These are phyloP conservation scores for Drosophila neotestacea DNA, from an alignment of 2,888 invertebrate genomes.

Conservation along the genomic window DNA sequence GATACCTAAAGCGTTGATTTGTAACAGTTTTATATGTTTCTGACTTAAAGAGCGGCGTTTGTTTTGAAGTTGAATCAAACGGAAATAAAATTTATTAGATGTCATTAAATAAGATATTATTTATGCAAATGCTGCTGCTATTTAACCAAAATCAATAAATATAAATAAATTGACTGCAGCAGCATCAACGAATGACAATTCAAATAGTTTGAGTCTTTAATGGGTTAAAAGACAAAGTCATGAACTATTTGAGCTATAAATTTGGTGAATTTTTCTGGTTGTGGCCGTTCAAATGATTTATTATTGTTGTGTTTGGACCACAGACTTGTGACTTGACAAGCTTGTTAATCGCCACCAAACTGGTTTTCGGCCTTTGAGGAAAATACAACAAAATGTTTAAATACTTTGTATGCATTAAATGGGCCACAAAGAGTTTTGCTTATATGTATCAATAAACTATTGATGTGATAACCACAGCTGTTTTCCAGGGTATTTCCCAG, in stretches of 20 bases:
- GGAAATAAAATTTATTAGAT: background rate
- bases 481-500: conserved; percentile 2
- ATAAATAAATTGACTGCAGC: conserved; percentile 35
- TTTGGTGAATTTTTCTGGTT: conserved; percentile 32
- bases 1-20: conserved; percentile 13
- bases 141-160: conserved; percentile 42
- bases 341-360: conserved; percentile 48
- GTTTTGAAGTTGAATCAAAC: conserved; percentile 16
- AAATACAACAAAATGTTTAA: conserved; percentile 24
- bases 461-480: background rate
- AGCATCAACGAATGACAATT: conserved; percentile 16
- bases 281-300: conserved; percentile 60
- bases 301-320: conserved; percentile 29
- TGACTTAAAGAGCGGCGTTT: conserved; percentile 2
- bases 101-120: conserved; percentile 15
- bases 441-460: background rate
- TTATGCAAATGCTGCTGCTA: conserved; percentile 38
- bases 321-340: conserved; percentile 44
- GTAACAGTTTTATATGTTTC: conserved; percentile 7
- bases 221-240: conserved; percentile 42
- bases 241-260: conserved; percentile 28
- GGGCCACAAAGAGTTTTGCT: background rate
- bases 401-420: conserved; percentile 2
- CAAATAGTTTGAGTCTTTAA: conserved; percentile 30
- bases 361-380: conserved; percentile 46